These are phyloP conservation scores for Muscina levida DNA, from an alignment of 2,888 invertebrate genomes.

Conservation along the genomic window DNA sequence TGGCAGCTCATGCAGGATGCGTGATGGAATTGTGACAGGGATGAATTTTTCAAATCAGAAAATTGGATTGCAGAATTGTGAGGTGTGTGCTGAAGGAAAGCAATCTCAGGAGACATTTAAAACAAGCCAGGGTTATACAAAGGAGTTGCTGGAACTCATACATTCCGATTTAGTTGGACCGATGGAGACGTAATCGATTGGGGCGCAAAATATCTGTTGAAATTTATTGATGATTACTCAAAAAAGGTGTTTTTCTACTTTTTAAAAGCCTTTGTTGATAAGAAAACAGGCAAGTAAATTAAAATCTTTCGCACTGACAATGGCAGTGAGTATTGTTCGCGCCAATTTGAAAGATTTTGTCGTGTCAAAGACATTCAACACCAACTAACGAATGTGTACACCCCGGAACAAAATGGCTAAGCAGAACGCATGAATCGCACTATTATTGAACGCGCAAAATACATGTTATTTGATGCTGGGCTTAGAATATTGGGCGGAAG, in stretches of 20 bases:
- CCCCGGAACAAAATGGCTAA: too few species aligned
- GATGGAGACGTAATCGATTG: neutral
- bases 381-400: too few species aligned
- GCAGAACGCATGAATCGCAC: too few species aligned
- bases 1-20: too few species aligned
- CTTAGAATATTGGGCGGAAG: neutral
- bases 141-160: neutral
- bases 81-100: neutral
- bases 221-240: neutral
- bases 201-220: neutral
- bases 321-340: too few species aligned
- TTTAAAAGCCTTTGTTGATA: neutral
- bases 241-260: neutral
- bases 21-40: neutral
- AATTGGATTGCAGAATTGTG: neutral
- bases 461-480: too few species aligned
- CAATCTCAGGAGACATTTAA: neutral
- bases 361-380: too few species aligned
- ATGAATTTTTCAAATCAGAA: slow-evolving; percentile 1
- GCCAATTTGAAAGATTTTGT: too few species aligned
- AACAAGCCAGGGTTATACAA: neutral
- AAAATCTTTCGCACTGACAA: neutral
- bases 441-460: too few species aligned
- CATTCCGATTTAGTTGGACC: neutral
- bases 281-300: neutral